A percentile compares a stretch with the other conserved stretches of the same genome.
These are phyloP conservation scores for Mohoua ochrocephala DNA, from an alignment of 2,113 vertebrate species.

Conservation along the genomic window DNA sequence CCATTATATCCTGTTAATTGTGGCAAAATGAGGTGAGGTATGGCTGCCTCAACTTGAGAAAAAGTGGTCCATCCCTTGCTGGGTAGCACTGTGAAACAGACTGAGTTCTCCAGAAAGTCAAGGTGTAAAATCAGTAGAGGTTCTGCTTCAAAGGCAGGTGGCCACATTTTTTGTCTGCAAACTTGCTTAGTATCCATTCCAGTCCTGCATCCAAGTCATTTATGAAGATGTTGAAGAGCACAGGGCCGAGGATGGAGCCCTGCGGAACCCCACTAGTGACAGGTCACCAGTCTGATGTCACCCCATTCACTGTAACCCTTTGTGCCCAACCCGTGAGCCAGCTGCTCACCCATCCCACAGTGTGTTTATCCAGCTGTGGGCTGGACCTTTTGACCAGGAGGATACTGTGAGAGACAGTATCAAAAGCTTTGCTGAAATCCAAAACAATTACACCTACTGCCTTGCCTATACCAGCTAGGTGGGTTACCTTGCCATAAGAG, in stretches of 20 bases:
- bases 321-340: neutral
- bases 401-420: neutral
- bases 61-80: neutral
- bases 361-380: too few species aligned
- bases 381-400: neutral
- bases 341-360: neutral
- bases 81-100: neutral
- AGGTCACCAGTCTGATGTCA: neutral
- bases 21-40: neutral
- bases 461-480: fast-evolving
- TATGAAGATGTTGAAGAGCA: neutral
- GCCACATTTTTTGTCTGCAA: neutral
- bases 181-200: neutral
- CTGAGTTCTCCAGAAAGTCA: neutral
- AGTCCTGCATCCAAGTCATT: neutral
- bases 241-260: neutral
- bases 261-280: neutral
- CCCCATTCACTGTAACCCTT: neutral
- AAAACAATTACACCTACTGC: neutral
- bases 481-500: neutral
- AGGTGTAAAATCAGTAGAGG: neutral
- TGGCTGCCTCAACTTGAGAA: neutral
- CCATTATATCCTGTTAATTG: neutral
- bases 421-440: neutral
- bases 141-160: neutral